Percentiles rank a stretch among this genome's conserved stretches.
Evolutionary conservation across 35 echinoderm and acorn worm genomes (phyloP).

Genomic region (Chiridota heheva): DNA sequence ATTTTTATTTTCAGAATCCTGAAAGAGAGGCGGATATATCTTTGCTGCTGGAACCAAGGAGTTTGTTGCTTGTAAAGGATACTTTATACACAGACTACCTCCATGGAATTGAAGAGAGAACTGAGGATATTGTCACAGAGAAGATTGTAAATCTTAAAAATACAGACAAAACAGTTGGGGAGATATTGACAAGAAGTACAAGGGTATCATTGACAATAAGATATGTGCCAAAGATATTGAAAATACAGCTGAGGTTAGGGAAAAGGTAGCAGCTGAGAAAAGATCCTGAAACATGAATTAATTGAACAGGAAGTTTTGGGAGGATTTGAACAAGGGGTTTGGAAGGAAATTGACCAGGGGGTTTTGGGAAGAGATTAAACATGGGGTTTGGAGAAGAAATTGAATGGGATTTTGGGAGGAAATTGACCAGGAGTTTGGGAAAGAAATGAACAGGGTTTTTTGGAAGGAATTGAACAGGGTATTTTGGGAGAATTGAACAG

Average conservation of each 20-base stretch:
- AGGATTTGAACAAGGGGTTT: too few relatives aligned
- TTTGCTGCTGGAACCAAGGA: constrained; percentile 78
- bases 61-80: constrained; percentile 77
- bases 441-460: too few relatives aligned
- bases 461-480: too few relatives aligned
- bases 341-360: too few relatives aligned
- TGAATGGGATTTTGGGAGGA: too few relatives aligned
- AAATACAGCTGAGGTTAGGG: constrained; percentile 71
- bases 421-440: too few relatives aligned
- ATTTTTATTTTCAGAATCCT: constrained; percentile 1
- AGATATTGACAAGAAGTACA: constrained; percentile 53
- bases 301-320: too few relatives aligned
- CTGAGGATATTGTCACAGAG: constrained; percentile 34
- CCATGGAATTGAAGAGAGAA: constrained; percentile 81
- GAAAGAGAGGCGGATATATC: constrained; percentile 41
- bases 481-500: too few relatives aligned
- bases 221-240: constrained; percentile 89
- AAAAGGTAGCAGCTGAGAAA: constrained; percentile 84
- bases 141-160: constrained; percentile 55
- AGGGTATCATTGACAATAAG: constrained; percentile 87
- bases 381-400: too few relatives aligned
- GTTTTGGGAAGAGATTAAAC: too few relatives aligned
- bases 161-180: constrained; percentile 37
- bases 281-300: not conserved
- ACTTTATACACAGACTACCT: constrained; percentile 75